phyloP scores from a whole-genome alignment of 2,888 invertebrate species.

The Synergus gifuensis region DNA sequence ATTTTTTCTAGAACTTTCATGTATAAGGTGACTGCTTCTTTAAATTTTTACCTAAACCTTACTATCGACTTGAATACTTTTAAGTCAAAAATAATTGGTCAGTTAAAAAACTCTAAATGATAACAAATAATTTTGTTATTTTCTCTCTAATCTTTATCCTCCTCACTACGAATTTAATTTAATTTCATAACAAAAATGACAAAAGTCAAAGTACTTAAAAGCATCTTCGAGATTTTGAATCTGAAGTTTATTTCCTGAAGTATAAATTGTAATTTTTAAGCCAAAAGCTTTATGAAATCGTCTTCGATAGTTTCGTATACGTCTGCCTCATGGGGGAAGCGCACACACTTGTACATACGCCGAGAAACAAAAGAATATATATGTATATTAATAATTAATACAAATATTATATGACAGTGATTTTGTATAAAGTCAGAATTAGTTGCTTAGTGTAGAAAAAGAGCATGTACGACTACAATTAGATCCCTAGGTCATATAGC shows the following conservation, averaged over 20 bases:
- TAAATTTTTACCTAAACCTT: neutral
- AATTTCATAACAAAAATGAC: neutral
- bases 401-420: constrained; percentile 25
- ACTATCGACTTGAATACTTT: neutral
- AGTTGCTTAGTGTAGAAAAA: constrained; percentile 48
- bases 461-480: constrained; percentile 56
- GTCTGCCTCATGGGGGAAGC: constrained; percentile 23
- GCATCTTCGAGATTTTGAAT: constrained; percentile 10
- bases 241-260: constrained; percentile 22
- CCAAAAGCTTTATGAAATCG: neutral
- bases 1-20: neutral
- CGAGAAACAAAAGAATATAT: constrained; percentile 32
- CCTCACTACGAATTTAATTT: neutral
- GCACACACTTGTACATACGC: constrained; percentile 39
- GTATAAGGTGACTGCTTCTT: neutral
- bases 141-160: constrained; percentile 1
- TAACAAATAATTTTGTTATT: neutral
- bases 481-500: constrained; percentile 57
- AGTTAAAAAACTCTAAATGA: neutral
- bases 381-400: neutral
- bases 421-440: constrained; percentile 54
- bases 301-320: constrained; percentile 8
- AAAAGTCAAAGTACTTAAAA: neutral
- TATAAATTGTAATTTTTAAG: constrained; percentile 16
- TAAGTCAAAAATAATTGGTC: neutral